Evolutionary conservation across 2,113 vertebrate species (phyloP).

Genomic region (Gyps fulvus): DNA sequence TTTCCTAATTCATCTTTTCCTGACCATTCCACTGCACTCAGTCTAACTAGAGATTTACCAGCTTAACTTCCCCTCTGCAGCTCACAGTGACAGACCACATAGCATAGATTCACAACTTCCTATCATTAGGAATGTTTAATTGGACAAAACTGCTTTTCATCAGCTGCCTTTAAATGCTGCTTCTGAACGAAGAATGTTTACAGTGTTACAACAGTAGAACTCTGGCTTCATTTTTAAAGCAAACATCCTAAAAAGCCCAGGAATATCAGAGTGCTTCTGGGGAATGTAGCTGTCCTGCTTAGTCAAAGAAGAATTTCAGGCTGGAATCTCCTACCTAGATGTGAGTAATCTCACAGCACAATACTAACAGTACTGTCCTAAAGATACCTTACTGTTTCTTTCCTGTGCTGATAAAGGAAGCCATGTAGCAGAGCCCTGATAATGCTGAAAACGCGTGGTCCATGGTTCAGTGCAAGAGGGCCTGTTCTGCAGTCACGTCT

Average conservation of each 20-base stretch:
- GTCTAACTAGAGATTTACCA: neutral
- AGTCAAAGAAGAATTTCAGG: neutral
- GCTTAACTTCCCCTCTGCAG: neutral
- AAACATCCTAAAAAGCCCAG: neutral
- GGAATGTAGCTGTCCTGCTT: neutral
- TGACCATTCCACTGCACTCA: neutral
- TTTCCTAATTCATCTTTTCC: neutral
- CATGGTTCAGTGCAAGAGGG: rapidly evolving
- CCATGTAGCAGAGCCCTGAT: neutral
- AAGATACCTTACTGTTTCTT: neutral
- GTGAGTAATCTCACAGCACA: neutral
- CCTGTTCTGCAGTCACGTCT: neutral
- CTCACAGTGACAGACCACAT: neutral
- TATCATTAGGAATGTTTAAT: neutral
- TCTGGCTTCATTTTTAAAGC: constrained; percentile 3
- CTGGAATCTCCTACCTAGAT: neutral
- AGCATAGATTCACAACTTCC: neutral
- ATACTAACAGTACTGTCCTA: neutral
- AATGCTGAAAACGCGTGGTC: rapidly evolving
- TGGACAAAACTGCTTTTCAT: neutral
- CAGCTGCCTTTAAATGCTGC: neutral
- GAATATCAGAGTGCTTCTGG: neutral
- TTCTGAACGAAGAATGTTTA: neutral
- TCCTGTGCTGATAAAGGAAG: neutral
- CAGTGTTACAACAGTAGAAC: neutral